phyloP scores from a whole-genome alignment of 2,888 invertebrate species.

The Petrophora chlorosata region DNA sequence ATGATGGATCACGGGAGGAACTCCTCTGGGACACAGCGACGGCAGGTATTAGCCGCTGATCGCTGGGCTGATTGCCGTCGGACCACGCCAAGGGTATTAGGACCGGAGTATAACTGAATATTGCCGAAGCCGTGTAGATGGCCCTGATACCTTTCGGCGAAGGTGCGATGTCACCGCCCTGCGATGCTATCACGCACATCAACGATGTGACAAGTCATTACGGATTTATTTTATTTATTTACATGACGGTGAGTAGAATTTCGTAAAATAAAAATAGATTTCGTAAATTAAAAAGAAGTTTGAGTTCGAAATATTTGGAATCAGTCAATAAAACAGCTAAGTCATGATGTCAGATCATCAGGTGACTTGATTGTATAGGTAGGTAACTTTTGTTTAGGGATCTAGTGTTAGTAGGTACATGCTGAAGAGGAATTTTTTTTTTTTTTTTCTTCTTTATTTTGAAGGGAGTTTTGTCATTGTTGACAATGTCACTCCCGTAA shows the following conservation, averaged over 20 bases:
- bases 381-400: no score
- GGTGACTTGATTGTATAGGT: no score
- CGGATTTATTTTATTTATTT: conserved; percentile 52
- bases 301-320: conserved; percentile 22
- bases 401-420: no score
- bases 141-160: conserved; percentile 68
- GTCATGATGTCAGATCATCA: no score
- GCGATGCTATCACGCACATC: conserved; percentile 48
- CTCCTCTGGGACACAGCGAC: conserved; percentile 49
- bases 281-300: no score
- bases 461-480: no score
- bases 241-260: conserved; percentile 48
- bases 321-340: conserved; percentile 10
- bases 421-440: no score
- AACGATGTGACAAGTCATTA: conserved; percentile 60
- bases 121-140: conserved; percentile 41
- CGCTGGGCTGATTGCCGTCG: conserved; percentile 27
- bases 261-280: conserved; percentile 29
- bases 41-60: conserved; percentile 35
- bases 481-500: no score
- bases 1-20: conserved; percentile 61
- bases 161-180: conserved; percentile 68
- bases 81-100: conserved; percentile 36
- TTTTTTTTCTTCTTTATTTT: no score
- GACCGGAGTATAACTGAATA: conserved; percentile 17